Conservation (phyloP, 2,797 vertebrate species). For the Dendrocincla fuliginosa region DNA sequence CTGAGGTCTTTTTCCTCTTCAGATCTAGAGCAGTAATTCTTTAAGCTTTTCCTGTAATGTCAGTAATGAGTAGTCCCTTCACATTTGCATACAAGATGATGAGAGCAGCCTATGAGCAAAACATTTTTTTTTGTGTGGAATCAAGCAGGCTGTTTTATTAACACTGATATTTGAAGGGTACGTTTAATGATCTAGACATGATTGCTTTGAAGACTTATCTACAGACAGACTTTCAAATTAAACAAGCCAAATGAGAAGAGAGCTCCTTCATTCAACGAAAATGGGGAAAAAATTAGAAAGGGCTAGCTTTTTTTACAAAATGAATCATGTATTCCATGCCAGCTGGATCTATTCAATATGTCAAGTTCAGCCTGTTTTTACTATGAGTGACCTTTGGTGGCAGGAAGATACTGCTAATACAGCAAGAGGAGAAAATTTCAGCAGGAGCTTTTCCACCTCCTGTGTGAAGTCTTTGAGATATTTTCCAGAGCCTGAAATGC, state of each 20-base stretch:
- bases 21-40: not conserved
- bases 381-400: not conserved
- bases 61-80: not conserved
- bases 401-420: not conserved
- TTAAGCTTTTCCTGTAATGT: not conserved
- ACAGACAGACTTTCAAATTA: not conserved
- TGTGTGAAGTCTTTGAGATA: not conserved
- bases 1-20: not conserved
- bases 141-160: not conserved
- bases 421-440: not conserved
- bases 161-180: not conserved
- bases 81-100: not conserved
- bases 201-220: not conserved
- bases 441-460: not conserved
- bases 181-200: rapidly evolving
- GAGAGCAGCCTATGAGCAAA: not conserved
- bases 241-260: not conserved
- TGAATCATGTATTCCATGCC: not conserved
- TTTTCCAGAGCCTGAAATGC: not conserved
- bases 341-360: not conserved
- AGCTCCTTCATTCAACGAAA: not conserved
- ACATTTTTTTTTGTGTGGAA: not conserved
- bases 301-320: not conserved
- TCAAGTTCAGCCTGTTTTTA: not conserved
- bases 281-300: not conserved